Evolutionary conservation across 2,797 vertebrate species (phyloP), one percentile per base, ranked within the genome.

Genomic region (Enteromius unitaeniatus): DNA sequence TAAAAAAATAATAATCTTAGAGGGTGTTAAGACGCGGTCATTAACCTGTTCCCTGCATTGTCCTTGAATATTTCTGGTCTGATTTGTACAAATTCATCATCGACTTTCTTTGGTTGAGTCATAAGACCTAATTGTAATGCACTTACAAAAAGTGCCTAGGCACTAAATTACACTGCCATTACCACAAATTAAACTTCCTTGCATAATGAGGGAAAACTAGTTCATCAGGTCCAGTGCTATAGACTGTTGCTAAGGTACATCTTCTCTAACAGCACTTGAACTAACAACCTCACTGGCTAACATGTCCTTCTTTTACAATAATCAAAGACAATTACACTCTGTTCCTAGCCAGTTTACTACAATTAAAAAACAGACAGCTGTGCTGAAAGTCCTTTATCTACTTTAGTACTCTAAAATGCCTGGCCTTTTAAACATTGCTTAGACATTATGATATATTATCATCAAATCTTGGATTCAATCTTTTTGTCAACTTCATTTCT

Each of bases 71-170:
- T 82, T 65, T 55, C 73, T 17, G 58, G 26, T 74, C 55, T 75
- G 69, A 65, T 86, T 79, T 83, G 76, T 70, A 47, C 73, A 78
- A n/a, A 78, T 86, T 51, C 55, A 80, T 70, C 81, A 53, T 31
- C 0, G 40, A 53, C 80, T 69, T 82, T 72, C 74, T 73, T 58
- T 49, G 65, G 42, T 40, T n/a, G 45, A 81, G 51, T 68, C 47
- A 62, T 34, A 69, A 49, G 45, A 65, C 23, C 81, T 74, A 31
- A 64, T 53, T 83, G 76, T 86, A 79, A 79, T 75, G 58, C 81
- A 67, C 62, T 67, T 64, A 65, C 26, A 79, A 47, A 79, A 76
- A 77, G 62, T 31, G 81, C 73, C 60, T 17, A 42, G 49, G 49
- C 13, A 19, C 49, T 69, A 69, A 83, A 78, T 78, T 68, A 78